Base-by-base conservation (phyloP, 2,888 invertebrate species). In the Ophraella communa region DNA sequence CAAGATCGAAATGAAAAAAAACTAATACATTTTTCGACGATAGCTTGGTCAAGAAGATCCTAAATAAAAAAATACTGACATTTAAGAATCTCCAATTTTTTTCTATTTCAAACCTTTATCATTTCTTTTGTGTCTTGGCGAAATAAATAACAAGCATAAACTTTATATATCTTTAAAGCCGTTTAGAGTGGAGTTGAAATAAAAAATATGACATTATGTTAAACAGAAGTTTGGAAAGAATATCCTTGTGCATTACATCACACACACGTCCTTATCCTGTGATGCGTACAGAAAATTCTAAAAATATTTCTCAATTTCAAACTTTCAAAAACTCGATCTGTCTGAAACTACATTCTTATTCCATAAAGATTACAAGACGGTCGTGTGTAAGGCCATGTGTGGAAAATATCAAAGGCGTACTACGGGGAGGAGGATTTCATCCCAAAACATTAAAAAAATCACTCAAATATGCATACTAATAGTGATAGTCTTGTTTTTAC, bases 341-440 rank as follows among this genome's bases (percentile, higher is more conserved):
- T 64, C 44, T 33, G 58, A 58, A 66, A 66, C 67, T 65, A 79
- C 79, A 79, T 76, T 74, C 77, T 77, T 79, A 78, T 78, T 79
- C 79, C 76, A 79, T 79, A 79, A 79, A 79, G 79, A 79, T 79
- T 79, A 79, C 77, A 76, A 66, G 76, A 66, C 65, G 68, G 59
- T 66, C 73, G 74, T 74, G 75, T 75, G 75, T 75, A 75, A 71
- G 64, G 69, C 71, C 75, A 73, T 68, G 69, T 75, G 74, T 74
- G 74, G 65, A 30, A 53, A 60, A 58, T 62, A 59, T 54, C 58
- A 51, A 24, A 17, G 27, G 27, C 49, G 49, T 51, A 21, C 45
- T 45, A 14, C 4, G 4, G 11, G 55, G 49, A 47, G 18, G 57
- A 56, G 58, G 49, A 62, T 53, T 45, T 35, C 20, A 52, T 30